Percentiles rank a stretch among this genome's conserved stretches.
Conservation (phyloP, 2,113 vertebrate genomes). For the Forbesichthys papilliferus region DNA sequence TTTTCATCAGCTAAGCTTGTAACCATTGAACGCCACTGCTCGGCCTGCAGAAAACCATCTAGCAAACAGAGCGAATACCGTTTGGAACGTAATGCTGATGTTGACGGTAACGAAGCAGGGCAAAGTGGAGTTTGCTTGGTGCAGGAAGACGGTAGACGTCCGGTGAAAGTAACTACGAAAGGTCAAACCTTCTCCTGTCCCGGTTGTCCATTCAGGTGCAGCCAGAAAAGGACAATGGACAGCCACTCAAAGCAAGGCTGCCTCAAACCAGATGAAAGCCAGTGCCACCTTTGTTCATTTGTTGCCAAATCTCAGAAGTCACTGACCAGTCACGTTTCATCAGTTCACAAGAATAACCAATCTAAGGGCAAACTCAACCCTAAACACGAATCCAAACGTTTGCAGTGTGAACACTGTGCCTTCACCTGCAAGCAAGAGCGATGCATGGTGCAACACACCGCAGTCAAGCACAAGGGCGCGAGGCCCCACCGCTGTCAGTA, state of each 20-base stretch:
- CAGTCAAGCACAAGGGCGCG: constrained; percentile 84
- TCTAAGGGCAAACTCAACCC: neutral
- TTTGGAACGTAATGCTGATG: constrained; percentile 6
- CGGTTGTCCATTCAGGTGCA: constrained; percentile 83
- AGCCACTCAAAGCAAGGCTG: constrained; percentile 84
- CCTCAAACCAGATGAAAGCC: constrained; percentile 71
- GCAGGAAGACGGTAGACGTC: neutral
- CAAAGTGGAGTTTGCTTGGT: neutral
- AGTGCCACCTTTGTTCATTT: constrained; percentile 80
- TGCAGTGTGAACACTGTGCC: constrained; percentile 74
- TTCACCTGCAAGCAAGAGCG: constrained; percentile 88
- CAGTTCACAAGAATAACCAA: constrained; percentile 66
- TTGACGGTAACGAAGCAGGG: neutral
- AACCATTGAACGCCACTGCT: constrained; percentile 81
- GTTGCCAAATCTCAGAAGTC: constrained; percentile 73
- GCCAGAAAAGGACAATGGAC: constrained; percentile 80
- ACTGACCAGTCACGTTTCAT: constrained; percentile 73
- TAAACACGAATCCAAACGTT: constrained; percentile 5
- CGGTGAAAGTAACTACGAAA: constrained; percentile 7
- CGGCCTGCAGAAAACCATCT: constrained; percentile 50
- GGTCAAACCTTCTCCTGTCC: constrained; percentile 75
- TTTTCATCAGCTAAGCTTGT: constrained; percentile 82
- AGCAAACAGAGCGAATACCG: neutral
- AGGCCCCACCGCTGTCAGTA: constrained; percentile 82
- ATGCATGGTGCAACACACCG: constrained; percentile 82